Percentiles rank a stretch among this genome's conserved stretches.
phyloP scores from a whole-genome alignment of 2,797 vertebrate species.

The Leptatherina wallacei region DNA sequence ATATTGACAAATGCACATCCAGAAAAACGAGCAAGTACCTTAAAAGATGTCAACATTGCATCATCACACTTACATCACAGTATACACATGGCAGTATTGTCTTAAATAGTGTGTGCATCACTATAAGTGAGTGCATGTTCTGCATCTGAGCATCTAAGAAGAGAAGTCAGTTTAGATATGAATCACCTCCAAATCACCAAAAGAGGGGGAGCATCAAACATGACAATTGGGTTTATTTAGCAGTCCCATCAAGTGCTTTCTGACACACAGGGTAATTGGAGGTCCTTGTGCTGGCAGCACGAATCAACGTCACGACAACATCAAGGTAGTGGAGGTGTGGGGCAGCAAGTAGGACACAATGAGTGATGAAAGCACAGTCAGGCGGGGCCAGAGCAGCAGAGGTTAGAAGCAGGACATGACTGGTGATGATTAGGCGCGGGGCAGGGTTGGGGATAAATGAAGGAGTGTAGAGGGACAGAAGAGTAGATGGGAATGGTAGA shows the following conservation, averaged over 20 bases:
- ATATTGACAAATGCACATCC: not conserved
- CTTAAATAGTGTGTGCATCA: constrained; percentile 20
- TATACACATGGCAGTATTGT: constrained; percentile 30
- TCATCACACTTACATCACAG: constrained; percentile 24
- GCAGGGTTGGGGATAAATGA: constrained; percentile 42
- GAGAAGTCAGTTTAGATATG: constrained; percentile 37
- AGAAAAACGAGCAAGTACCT: constrained; percentile 23
- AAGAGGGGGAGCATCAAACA: constrained; percentile 33
- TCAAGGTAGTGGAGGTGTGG: constrained; percentile 53
- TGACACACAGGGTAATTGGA: constrained; percentile 61
- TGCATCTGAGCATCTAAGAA: constrained; percentile 23
- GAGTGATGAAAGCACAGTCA: constrained; percentile 55
- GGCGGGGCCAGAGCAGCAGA: constrained; percentile 51
- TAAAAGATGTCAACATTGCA: constrained; percentile 19
- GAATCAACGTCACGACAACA: constrained; percentile 43
- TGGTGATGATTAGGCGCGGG: constrained; percentile 52
- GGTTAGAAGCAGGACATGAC: constrained; percentile 64
- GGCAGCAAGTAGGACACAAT: constrained; percentile 56
- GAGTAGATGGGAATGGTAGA: constrained; percentile 40
- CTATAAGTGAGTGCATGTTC: constrained; percentile 8
- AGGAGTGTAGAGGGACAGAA: constrained; percentile 18
- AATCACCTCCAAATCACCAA: constrained; percentile 52
- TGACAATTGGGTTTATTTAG: constrained; percentile 45
- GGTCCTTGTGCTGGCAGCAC: constrained; percentile 48
- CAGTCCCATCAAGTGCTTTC: constrained; percentile 30